Evolutionary conservation across 2,113 vertebrate species (phyloP).

Genomic region (Candoia aspera): DNA sequence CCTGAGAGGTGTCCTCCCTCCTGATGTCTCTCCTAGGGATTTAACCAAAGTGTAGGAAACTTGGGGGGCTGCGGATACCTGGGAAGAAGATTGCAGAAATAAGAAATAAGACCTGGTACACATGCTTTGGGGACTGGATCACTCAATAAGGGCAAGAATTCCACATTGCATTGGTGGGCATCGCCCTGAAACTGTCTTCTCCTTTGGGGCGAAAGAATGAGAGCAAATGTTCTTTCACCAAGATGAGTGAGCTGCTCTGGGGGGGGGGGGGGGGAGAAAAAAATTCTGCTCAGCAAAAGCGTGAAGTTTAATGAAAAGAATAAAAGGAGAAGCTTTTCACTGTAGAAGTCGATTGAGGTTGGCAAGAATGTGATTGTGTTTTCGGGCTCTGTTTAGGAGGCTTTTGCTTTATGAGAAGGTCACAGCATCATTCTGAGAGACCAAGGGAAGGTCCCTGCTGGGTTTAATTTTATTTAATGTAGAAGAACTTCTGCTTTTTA

Average conservation of each 20-base stretch:
- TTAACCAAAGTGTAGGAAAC: not conserved
- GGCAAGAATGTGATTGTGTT: not conserved
- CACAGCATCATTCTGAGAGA: not conserved
- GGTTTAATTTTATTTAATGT: not conserved
- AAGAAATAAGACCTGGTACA: not conserved
- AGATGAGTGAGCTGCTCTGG: not conserved
- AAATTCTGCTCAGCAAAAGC: not conserved
- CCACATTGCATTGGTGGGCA: not conserved
- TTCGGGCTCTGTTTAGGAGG: not conserved
- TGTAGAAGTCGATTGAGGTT: not conserved
- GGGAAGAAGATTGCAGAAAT: not conserved
- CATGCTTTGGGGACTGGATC: not conserved
- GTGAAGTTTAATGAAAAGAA: constrained; percentile 22
- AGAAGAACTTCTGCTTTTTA: not conserved
- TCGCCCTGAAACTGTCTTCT: not conserved
- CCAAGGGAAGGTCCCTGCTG: not conserved
- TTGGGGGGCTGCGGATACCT: not conserved
- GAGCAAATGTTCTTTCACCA: not conserved
- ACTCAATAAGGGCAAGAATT: not conserved
- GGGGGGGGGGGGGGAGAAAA: not conserved
- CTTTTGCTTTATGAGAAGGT: not conserved
- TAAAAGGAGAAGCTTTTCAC: not conserved
- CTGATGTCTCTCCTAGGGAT: not conserved
- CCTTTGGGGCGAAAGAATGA: not conserved
- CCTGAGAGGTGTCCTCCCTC: too few species aligned